These are phyloP conservation scores for Eulithis prunata DNA, from an alignment of 2,888 invertebrate species.

Conservation along the genomic window DNA sequence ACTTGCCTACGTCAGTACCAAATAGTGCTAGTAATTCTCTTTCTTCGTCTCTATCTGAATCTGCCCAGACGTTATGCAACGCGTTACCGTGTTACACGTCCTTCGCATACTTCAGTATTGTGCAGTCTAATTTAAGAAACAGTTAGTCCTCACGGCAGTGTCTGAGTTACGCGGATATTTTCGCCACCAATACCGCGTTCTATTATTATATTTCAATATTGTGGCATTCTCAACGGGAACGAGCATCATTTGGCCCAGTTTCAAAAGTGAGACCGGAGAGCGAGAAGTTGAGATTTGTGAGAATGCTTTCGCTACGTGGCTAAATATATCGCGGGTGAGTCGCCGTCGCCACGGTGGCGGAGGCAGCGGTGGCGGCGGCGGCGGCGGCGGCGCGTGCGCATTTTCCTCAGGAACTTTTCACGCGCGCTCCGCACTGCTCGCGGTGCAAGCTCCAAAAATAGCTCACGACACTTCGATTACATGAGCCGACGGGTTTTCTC, in stretches of 20 bases:
- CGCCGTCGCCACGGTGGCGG: conserved; percentile 28
- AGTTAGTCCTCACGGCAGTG: conserved; percentile 64
- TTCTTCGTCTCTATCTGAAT: background rate
- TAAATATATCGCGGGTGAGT: conserved; percentile 69
- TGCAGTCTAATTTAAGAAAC: conserved; percentile 70
- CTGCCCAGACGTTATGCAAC: conserved; percentile 52
- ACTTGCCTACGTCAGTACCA: conserved; percentile 12
- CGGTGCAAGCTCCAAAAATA: conserved; percentile 65
- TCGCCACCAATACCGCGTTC: conserved; percentile 71
- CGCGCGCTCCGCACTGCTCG: conserved; percentile 31
- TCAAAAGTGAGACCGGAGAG: conserved; percentile 81
- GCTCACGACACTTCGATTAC: conserved; percentile 48
- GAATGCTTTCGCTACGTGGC: conserved; percentile 78
- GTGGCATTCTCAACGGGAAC: conserved; percentile 80
- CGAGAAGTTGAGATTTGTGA: conserved; percentile 78
- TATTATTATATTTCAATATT: conserved; percentile 84
- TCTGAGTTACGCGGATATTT: conserved; percentile 80
- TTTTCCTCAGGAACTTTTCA: conserved; percentile 32
- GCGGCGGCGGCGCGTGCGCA: conserved; percentile 44
- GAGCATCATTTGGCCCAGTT: conserved; percentile 83
- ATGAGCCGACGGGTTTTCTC: conserved; percentile 32
- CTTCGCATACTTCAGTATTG: conserved; percentile 76
- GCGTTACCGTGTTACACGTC: conserved; percentile 51
- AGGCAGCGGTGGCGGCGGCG: conserved; percentile 40
- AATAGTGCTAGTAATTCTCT: background rate